Base-by-base conservation (phyloP, 2,888 invertebrate genomes). In the Choristoneura rosaceana region DNA sequence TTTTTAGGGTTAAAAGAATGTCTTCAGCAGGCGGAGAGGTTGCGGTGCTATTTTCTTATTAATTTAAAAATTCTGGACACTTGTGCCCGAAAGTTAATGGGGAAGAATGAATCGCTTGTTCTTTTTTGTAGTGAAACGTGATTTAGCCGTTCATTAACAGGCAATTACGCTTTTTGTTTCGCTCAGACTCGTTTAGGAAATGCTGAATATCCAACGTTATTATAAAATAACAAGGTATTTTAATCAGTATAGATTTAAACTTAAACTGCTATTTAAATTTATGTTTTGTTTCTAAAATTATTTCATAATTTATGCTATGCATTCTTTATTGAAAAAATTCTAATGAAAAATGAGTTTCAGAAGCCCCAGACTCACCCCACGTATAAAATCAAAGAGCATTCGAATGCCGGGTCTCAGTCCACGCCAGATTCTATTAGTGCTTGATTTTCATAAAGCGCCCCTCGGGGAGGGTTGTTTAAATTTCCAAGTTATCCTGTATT, bases 1-100 rank as follows among this genome's bases (percentile, higher is more conserved):
- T 94, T 93, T 93, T 92, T 90, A 92, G 91, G 91, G 92, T 93
- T 92, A 90, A 89, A 92, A 87, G 92, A 90, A 89, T 91, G 93
- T 93, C 93, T 89, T 89, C 81, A 80, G 82, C 93, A 93, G 93
- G 89, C 91, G 89, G 86, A 85, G 86, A 82, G 82, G 76, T 80
- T 75, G 81, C 82, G 81, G 82, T 79, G 81, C 85, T 71, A 71
- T 71, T 83, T 86, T 89, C 89, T 90, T 92, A 89, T 91, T 91
- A 90, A 89, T 91, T 91, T 90, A 87, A 87, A 86, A 84, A 84
- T 86, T 82, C 55, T 76, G 80, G 82, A 80, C 74, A 76, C 77
- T 77, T 77, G 73, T 71, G 76, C 76, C 77, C 74, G 74, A 75
- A 84, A 87, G 88, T 87, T 90, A 92, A 92, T 91, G 90, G 90